These are phyloP conservation scores for Branchinecta lindahli DNA, from an alignment of 1,140 invertebrate species.

Conservation along the genomic window DNA sequence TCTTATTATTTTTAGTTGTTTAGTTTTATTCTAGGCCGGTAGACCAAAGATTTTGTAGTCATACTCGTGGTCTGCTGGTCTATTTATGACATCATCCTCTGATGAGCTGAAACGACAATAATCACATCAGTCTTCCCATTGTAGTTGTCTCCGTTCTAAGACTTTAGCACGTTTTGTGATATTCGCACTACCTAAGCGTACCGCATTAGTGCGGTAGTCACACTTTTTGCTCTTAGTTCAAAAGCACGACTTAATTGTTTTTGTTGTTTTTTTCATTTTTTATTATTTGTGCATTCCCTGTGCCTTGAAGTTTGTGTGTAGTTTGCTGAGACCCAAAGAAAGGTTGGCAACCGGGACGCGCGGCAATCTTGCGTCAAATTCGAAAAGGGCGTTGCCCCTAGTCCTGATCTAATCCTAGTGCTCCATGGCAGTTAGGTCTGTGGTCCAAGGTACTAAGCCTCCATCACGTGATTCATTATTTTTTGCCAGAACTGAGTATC, in stretches of 20 bases:
- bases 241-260: not conserved
- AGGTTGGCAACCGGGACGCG: too few relatives aligned
- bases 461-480: too few relatives aligned
- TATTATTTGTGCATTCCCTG: not conserved
- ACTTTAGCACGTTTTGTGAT: slow-evolving; percentile 9
- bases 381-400: too few relatives aligned
- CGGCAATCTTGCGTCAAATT: too few relatives aligned
- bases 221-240: too few relatives aligned
- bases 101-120: not conserved
- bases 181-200: not conserved
- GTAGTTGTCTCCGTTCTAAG: not conserved
- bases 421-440: too few relatives aligned
- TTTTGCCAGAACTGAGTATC: too few relatives aligned
- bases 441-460: too few relatives aligned
- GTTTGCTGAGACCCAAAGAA: too few relatives aligned
- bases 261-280: not conserved
- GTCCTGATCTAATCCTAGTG: too few relatives aligned
- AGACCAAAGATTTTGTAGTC: too few relatives aligned
- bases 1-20: slow-evolving; percentile 1
- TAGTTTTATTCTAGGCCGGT: not conserved
- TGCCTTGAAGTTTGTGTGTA: not conserved
- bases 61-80: not conserved
- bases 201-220: not conserved
- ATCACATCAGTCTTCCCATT: not conserved
- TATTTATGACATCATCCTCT: not conserved